phyloP scores from a whole-genome alignment of 2,888 invertebrate genomes.

The Cerastis leucographa region DNA sequence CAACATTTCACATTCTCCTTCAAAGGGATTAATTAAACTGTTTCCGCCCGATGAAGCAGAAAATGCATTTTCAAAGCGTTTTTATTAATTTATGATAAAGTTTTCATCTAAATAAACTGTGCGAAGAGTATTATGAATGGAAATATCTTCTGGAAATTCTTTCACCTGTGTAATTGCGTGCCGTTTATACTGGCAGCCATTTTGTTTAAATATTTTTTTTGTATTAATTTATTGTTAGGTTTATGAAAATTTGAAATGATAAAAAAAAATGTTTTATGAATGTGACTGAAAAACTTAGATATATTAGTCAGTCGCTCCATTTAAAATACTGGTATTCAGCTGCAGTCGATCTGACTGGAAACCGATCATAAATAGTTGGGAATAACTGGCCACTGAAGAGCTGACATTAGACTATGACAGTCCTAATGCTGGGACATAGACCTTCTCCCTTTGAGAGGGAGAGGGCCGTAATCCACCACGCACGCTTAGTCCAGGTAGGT shows the following conservation, averaged over 20 bases:
- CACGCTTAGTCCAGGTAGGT: background rate
- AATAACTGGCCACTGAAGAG: too few relatives aligned
- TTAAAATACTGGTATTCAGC: background rate
- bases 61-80: slow-evolving; percentile 68
- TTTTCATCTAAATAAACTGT: slow-evolving; percentile 53
- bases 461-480: background rate
- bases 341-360: background rate
- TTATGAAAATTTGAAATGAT: background rate
- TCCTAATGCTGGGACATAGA: background rate
- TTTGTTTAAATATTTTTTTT: slow-evolving; percentile 18
- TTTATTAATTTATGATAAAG: slow-evolving; percentile 65
- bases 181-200: background rate
- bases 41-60: slow-evolving; percentile 69
- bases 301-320: background rate
- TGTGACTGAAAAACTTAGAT: background rate
- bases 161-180: slow-evolving; percentile 35
- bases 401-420: background rate
- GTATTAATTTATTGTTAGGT: background rate
- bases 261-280: background rate
- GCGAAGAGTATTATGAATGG: slow-evolving; percentile 29
- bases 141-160: slow-evolving; percentile 33
- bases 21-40: slow-evolving; percentile 73
- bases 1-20: slow-evolving; percentile 51
- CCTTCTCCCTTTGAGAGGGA: background rate
- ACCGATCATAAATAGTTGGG: too few relatives aligned